Evolutionary conservation across 2,888 invertebrate genomes (phyloP).

Genomic region (Cheilosia vernalis): DNA sequence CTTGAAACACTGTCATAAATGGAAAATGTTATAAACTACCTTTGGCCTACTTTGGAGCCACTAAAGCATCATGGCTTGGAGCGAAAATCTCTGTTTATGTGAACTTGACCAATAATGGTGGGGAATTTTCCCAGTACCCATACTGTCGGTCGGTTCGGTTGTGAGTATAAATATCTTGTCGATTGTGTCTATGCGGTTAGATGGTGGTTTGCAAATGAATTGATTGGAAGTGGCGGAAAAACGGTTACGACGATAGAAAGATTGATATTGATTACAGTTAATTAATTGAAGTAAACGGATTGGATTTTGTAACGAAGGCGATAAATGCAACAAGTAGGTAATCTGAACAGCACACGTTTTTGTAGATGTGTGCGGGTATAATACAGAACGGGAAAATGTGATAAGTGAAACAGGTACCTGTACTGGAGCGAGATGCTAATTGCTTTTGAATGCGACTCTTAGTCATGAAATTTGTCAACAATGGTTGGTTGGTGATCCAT

Average conservation of each 20-base stretch:
- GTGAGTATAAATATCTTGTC: slow-evolving; percentile 35
- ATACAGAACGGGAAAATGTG: neutral
- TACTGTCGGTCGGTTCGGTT: neutral
- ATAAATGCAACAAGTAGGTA: slow-evolving; percentile 43
- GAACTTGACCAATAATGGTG: slow-evolving; percentile 70
- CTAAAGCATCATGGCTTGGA: slow-evolving; percentile 46
- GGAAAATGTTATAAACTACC: slow-evolving; percentile 71
- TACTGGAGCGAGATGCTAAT: neutral
- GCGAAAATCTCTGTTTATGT: slow-evolving; percentile 62
- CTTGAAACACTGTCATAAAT: slow-evolving; percentile 65
- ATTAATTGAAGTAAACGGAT: slow-evolving; percentile 67
- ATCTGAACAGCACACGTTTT: slow-evolving; percentile 7
- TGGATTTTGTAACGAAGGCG: slow-evolving; percentile 45
- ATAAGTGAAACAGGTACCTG: slow-evolving; percentile 1
- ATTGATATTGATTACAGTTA: slow-evolving; percentile 72
- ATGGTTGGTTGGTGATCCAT: neutral
- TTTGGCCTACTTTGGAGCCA: slow-evolving; percentile 70
- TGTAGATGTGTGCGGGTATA: neutral
- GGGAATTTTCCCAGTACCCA: slow-evolving; percentile 33
- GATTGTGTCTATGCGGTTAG: slow-evolving; percentile 63
- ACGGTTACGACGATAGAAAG: slow-evolving; percentile 66
- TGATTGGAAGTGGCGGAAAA: slow-evolving; percentile 73
- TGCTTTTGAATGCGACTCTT: neutral
- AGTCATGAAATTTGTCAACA: too few species aligned
- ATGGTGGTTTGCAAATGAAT: slow-evolving; percentile 67